phyloP scores from a whole-genome alignment of 2,797 vertebrate species.

The Danio jaintianensis region DNA sequence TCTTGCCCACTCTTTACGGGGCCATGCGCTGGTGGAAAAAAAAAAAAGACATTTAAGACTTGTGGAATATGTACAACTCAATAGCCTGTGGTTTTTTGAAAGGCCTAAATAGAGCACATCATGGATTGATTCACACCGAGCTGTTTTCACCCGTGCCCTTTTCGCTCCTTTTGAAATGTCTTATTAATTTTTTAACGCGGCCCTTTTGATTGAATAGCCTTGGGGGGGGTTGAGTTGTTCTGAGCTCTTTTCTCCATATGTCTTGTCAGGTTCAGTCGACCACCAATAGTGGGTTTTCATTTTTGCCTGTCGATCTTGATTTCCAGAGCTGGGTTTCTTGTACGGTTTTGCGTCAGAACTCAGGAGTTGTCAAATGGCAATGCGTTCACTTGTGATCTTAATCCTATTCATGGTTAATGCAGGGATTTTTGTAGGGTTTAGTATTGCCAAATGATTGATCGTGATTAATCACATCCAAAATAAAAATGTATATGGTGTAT shows the following conservation, averaged over 20 bases:
- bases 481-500: too few relatives aligned
- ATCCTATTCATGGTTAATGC: background rate
- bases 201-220: constrained; percentile 33
- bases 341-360: background rate
- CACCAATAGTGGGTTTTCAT: background rate
- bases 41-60: constrained; percentile 12
- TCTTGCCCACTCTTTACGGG: background rate
- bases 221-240: constrained; percentile 9
- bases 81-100: constrained; percentile 40
- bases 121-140: constrained; percentile 36
- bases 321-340: background rate
- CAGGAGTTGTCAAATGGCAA: background rate
- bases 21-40: background rate
- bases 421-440: too few relatives aligned
- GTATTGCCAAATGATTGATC: too few relatives aligned
- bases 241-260: background rate
- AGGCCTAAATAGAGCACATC: constrained; percentile 37
- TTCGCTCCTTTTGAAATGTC: constrained; percentile 38
- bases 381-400: background rate
- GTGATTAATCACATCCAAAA: too few relatives aligned
- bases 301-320: background rate
- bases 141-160: constrained; percentile 34
- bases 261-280: background rate
- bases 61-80: constrained; percentile 44
- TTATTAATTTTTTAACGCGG: constrained; percentile 23